phyloP scores from a whole-genome alignment of 2,797 vertebrate species.

The Hylomyscus alleni region DNA sequence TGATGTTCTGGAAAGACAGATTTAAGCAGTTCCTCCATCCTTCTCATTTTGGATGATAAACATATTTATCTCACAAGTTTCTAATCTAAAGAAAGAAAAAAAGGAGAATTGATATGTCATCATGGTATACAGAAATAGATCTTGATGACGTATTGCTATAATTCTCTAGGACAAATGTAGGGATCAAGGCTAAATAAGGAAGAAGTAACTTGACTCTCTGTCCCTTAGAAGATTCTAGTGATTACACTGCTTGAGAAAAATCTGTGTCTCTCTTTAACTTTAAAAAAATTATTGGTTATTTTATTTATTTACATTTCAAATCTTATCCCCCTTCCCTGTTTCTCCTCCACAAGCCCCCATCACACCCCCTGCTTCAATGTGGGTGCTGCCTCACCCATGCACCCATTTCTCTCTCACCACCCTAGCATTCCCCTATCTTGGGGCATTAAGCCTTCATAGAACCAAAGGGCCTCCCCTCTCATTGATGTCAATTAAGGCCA shows the following conservation, averaged over 20 bases:
- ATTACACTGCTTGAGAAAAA: constrained; percentile 19
- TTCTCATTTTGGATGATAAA: constrained; percentile 14
- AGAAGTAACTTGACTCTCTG: not conserved
- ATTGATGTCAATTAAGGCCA: no score
- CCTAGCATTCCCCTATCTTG: no score
- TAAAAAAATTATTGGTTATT: no score
- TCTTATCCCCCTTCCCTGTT: no score
- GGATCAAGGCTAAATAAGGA: not conserved
- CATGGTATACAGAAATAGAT: not conserved
- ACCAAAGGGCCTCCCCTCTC: no score
- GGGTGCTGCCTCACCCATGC: no score
- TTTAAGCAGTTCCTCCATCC: not conserved
- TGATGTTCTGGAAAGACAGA: constrained; percentile 35
- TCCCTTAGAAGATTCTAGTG: not conserved
- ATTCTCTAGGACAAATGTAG: not conserved
- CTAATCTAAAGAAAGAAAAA: constrained; percentile 1
- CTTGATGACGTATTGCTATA: not conserved
- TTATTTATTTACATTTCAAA: no score
- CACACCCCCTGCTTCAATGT: no score
- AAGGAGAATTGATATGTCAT: not conserved
- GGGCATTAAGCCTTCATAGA: no score
- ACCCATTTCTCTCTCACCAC: no score
- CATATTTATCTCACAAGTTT: constrained; percentile 21
- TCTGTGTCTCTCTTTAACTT: constrained; percentile 3
- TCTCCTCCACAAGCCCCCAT: no score